phyloP scores from a whole-genome alignment of 1,140 invertebrate genomes.

The Hycleus cichorii region DNA sequence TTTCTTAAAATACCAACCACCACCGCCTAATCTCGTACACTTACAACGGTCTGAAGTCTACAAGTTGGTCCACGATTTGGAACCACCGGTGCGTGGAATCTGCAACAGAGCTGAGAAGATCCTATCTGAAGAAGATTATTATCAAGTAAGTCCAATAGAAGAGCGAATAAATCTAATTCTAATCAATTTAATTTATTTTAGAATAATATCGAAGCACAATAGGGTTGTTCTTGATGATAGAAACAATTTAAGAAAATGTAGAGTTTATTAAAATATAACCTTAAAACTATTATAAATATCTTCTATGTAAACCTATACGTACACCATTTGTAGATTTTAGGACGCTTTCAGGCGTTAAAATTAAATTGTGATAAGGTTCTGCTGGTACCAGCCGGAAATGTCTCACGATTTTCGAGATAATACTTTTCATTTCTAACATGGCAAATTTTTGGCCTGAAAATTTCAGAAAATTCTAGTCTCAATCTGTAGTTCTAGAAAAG shows the following conservation, averaged over 20 bases:
- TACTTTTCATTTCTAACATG: slow-evolving; percentile 26
- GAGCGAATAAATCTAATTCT: too few species aligned
- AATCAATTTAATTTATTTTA: not conserved
- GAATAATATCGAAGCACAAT: not conserved
- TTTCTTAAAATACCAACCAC: slow-evolving; percentile 71
- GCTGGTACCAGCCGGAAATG: slow-evolving; percentile 6
- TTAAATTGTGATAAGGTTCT: not conserved
- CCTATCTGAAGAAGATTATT: slow-evolving; percentile 56
- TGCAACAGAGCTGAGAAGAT: slow-evolving; percentile 55
- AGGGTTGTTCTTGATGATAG: not conserved
- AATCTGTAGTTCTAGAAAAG: too few species aligned
- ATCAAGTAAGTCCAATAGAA: slow-evolving; percentile 17
- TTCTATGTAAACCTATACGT: not conserved
- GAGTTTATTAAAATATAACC: not conserved
- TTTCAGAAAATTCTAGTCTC: not conserved
- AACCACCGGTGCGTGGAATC: slow-evolving; percentile 56
- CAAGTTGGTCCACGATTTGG: slow-evolving; percentile 65
- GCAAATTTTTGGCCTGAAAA: slow-evolving; percentile 27
- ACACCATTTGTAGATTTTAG: slow-evolving; percentile 7
- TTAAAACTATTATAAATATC: not conserved
- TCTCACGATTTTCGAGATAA: slow-evolving; percentile 22
- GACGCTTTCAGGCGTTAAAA: not conserved
- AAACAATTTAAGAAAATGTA: not conserved
- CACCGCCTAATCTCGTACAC: slow-evolving; percentile 58
- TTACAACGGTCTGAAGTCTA: slow-evolving; percentile 66